Conservation (phyloP, 1,140 invertebrate species). For the Hycleus phaleratus region DNA sequence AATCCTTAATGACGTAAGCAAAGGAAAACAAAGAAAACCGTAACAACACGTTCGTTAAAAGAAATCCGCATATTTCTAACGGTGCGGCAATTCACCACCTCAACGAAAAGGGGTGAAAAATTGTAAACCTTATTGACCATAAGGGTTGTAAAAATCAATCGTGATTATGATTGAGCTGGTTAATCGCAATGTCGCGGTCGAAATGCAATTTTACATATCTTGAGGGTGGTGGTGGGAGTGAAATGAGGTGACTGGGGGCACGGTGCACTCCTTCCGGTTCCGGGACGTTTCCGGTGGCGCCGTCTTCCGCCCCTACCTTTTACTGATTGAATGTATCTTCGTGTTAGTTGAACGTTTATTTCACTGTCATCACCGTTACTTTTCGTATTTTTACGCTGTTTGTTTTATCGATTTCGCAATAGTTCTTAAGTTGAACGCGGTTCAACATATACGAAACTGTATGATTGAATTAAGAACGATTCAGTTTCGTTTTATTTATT, state of each 20-base stretch:
- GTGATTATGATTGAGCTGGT: too few relatives aligned
- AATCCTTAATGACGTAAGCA: conserved; percentile 11
- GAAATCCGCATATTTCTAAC: conserved; percentile 6
- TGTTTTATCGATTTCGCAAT: conserved; percentile 14
- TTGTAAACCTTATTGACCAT: too few relatives aligned
- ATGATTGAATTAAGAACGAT: too few relatives aligned
- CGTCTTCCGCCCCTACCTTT: conserved; percentile 22
- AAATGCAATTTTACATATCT: conserved; percentile 13
- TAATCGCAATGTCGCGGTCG: background rate
- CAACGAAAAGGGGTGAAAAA: too few relatives aligned
- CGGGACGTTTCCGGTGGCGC: conserved; percentile 26
- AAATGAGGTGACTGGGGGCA: background rate
- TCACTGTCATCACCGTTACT: conserved; percentile 21
- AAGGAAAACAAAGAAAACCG: conserved; percentile 5
- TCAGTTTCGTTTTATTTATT: too few relatives aligned
- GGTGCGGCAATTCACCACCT: background rate
- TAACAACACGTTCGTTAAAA: background rate
- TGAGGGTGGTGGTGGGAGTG: background rate
- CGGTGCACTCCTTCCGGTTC: conserved; percentile 23
- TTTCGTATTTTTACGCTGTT: conserved; percentile 16
- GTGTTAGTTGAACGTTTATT: conserved; percentile 28
- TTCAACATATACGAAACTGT: too few relatives aligned
- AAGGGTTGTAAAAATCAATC: too few relatives aligned
- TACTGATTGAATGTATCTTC: conserved; percentile 29
- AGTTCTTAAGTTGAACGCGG: background rate